A percentile compares a stretch with the other conserved stretches of the same genome.
Evolutionary conservation across 2,888 invertebrate genomes (phyloP).

Genomic region (Branchellion lobata): DNA sequence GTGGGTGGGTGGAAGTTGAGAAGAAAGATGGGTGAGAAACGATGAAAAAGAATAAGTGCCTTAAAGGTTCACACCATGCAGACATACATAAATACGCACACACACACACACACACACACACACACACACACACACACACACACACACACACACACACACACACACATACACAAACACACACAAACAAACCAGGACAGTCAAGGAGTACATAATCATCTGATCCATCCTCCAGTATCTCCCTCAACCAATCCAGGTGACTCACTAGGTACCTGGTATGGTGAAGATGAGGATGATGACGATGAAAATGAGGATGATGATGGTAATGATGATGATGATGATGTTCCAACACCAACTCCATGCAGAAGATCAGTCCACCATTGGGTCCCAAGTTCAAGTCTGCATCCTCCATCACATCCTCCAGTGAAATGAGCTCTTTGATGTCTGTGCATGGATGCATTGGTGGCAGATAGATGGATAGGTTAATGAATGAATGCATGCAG

Average conservation of each 20-base stretch:
- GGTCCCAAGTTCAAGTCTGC: constrained; percentile 90
- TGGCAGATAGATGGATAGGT: no score
- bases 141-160: not conserved
- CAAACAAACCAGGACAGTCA: constrained; percentile 79
- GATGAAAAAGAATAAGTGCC: not conserved
- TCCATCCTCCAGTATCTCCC: constrained; percentile 77
- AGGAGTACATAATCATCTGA: constrained; percentile 90
- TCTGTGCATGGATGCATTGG: no score
- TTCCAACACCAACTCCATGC: constrained; percentile 74
- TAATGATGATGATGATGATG: no score
- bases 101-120: no score
- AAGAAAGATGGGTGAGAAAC: not conserved
- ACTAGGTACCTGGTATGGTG: not conserved
- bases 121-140: not conserved
- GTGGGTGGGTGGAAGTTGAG: not conserved
- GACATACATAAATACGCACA: no score
- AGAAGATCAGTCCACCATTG: constrained; percentile 92
- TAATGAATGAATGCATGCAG: no score
- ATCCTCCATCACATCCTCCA: constrained; percentile 96
- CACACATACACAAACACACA: constrained; percentile 1
- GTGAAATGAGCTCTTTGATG: constrained; percentile 70
- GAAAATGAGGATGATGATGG: no score
- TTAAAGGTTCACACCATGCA: not conserved
- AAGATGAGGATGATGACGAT: no score
- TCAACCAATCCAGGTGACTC: constrained; percentile 71